Base-by-base conservation (phyloP, 2,113 vertebrate genomes). In the Poeciliopsis turrubarensis region DNA sequence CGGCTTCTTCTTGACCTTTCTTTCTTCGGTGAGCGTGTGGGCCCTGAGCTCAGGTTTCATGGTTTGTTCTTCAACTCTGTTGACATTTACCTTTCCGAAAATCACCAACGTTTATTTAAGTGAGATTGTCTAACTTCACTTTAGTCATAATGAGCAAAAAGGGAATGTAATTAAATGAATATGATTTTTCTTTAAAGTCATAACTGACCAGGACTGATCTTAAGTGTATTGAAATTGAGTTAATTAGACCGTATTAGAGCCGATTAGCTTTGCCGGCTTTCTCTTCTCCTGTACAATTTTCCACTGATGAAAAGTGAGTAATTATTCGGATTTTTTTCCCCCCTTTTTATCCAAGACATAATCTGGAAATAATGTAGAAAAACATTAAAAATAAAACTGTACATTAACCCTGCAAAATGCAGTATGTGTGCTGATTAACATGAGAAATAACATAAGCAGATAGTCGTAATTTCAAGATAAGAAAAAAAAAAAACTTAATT, bases 1-100 rank as follows among this genome's bases (percentile, higher is more conserved):
- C 84, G 72, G 87, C 89, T 91, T 89, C 93, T 94, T 94, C 89
- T 94, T 95, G 94, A 95, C 94, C 94, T 95, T 95, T 86, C 22
- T 88, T 70, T 25, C 64, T 26, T 68, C 44, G 30, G 22, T 25
- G 27, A 51, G 60, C 17, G 47, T 77, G 75, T 8, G 10, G 29
- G 65, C 57, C 44, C 69, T 22, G 11, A 68, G 26, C 2, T 65
- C 41, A 60, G 68, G 72, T 60, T 60, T 26, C 27, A 34, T 13
- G 19, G 57, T 60, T 75, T 32, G 22, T 75, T 12, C 54, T 76
- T 30, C 22, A 1, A 61, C n/a, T 30, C 68, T 3, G 32, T 25
- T 22, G 34, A 11, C 29, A 32, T n/a, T 70, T 70, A 14, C 5
- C 25, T 6, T 17, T 39, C 27, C 27, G 37, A 39, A 5, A 69